Conservation (phyloP, 2,888 invertebrate species). For the Hipparchia semele region DNA sequence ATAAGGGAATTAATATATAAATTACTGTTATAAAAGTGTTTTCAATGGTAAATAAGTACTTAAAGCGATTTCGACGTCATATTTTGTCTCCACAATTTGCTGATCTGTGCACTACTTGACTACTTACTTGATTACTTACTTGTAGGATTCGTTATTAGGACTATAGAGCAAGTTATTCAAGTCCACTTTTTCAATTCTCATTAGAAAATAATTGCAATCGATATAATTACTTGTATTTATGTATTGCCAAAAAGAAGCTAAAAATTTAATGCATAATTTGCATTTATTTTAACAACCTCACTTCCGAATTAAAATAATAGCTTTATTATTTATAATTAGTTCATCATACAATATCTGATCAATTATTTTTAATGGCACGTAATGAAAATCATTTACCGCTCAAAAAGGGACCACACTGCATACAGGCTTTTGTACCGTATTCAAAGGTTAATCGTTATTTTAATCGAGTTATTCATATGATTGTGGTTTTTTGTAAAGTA, state of each 20-base stretch:
- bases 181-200: no score
- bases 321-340: conserved; percentile 31
- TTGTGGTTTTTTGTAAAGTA: conserved; percentile 29
- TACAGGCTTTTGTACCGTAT: conserved; percentile 38
- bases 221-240: neutral
- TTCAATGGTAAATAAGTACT: neutral
- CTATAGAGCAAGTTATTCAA: no score
- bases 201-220: neutral
- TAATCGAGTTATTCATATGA: conserved; percentile 40
- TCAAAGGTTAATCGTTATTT: conserved; percentile 45
- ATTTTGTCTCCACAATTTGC: no score
- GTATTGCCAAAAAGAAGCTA: neutral
- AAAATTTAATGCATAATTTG: neutral
- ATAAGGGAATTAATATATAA: neutral
- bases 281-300: conserved; percentile 15
- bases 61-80: no score
- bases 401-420: conserved; percentile 32
- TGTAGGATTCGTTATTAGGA: no score
- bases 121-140: no score
- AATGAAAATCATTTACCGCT: conserved; percentile 38
- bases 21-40: neutral
- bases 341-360: conserved; percentile 37
- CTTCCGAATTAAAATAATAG: conserved; percentile 30
- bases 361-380: conserved; percentile 37
- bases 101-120: no score